These are phyloP conservation scores for Ciconia stormi DNA, from an alignment of 2,113 vertebrate species.

Conservation along the genomic window DNA sequence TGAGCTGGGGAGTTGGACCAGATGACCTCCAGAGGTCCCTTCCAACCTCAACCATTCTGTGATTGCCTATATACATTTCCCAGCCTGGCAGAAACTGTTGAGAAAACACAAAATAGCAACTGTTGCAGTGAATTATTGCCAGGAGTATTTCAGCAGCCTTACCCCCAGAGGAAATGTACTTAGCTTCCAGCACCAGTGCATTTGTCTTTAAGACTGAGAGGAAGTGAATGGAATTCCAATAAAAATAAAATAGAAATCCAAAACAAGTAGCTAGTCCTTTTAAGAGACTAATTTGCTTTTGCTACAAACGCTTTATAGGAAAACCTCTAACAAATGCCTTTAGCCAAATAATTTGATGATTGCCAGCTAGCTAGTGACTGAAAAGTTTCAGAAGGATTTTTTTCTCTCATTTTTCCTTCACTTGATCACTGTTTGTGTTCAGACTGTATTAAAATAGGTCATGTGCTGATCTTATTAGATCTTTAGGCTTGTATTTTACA, in stretches of 20 bases:
- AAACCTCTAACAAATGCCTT: neutral
- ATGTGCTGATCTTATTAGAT: neutral
- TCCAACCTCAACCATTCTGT: neutral
- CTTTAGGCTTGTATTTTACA: constrained; percentile 5
- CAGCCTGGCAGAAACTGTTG: neutral
- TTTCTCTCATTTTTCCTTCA: neutral
- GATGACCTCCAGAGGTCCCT: rapidly evolving
- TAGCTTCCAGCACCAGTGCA: neutral
- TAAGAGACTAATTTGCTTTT: neutral
- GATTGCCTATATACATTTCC: neutral
- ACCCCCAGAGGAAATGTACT: neutral
- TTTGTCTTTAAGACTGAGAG: neutral
- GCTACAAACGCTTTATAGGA: neutral
- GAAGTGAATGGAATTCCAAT: neutral
- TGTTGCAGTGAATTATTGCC: neutral
- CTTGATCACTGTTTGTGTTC: neutral
- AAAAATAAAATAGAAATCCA: neutral
- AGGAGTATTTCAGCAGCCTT: neutral
- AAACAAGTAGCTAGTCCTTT: neutral
- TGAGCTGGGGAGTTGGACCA: neutral
- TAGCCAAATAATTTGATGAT: neutral
- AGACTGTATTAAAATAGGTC: neutral
- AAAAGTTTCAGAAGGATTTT: neutral
- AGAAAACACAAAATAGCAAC: neutral
- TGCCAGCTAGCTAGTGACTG: neutral